Evolutionary conservation across 2,113 vertebrate genomes (phyloP).

Genomic region (Phoxinus phoxinus): DNA sequence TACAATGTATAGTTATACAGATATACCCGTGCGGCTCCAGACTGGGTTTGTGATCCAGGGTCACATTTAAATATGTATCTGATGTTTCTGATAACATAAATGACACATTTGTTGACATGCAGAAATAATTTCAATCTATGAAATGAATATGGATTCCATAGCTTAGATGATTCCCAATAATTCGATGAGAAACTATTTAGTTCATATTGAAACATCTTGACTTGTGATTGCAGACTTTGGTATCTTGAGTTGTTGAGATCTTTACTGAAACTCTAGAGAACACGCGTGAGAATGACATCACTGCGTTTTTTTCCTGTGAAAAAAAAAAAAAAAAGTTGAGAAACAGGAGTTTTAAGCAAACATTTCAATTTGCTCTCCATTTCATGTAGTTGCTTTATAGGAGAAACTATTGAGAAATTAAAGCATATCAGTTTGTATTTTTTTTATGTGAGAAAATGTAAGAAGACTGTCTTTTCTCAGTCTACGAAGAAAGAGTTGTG

Average conservation of each 20-base stretch:
- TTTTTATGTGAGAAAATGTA: background rate
- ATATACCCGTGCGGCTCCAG: too few relatives aligned
- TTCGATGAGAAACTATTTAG: background rate
- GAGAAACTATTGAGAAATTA: background rate
- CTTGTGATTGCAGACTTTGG: background rate
- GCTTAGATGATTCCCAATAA: background rate
- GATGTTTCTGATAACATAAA: background rate
- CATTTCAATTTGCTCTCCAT: too few relatives aligned
- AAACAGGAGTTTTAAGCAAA: too few relatives aligned
- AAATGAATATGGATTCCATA: background rate
- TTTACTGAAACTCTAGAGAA: background rate
- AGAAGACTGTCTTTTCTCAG: too few relatives aligned
- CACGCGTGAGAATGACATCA: too few relatives aligned
- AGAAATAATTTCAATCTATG: background rate
- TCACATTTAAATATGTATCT: background rate
- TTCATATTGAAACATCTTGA: background rate
- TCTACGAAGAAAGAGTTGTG: too few relatives aligned
- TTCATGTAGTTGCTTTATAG: background rate
- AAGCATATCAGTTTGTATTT: background rate
- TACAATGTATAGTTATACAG: too few relatives aligned
- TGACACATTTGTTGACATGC: background rate
- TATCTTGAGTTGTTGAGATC: background rate
- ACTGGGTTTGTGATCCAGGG: too few relatives aligned
- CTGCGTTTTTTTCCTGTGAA: too few relatives aligned
- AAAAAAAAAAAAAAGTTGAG: too few relatives aligned